phyloP scores from a whole-genome alignment of 1,140 invertebrate species.

The Lysiphlebus fabarum region DNA sequence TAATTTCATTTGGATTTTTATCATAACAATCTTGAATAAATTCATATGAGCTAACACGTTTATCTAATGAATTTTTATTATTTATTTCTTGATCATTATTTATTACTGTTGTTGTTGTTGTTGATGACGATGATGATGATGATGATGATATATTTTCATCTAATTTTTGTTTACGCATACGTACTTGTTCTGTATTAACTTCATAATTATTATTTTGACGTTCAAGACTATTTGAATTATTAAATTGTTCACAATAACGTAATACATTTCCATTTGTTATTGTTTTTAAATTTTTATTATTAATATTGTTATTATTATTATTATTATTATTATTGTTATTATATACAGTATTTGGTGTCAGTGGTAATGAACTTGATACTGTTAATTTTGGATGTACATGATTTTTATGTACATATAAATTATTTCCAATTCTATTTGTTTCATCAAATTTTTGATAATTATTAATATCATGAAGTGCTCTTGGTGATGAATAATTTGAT shows the following conservation, averaged over 20 bases:
- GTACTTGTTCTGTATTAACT: not conserved
- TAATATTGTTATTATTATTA: too few species aligned
- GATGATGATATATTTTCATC: not conserved
- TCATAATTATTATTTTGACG: slow-evolving; percentile 16
- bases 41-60: slow-evolving; percentile 33
- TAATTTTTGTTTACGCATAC: slow-evolving; percentile 32
- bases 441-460: slow-evolving; percentile 48
- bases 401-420: slow-evolving; percentile 27
- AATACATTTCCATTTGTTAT: slow-evolving; percentile 43
- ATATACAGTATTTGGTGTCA: slow-evolving; percentile 40
- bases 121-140: slow-evolving; percentile 9
- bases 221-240: slow-evolving; percentile 10
- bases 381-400: slow-evolving; percentile 42
- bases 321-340: slow-evolving; percentile 36
- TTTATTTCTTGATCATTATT: slow-evolving; percentile 31
- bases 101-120: not conserved
- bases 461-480: slow-evolving; percentile 43
- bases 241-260: slow-evolving; percentile 41
- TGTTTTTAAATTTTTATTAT: slow-evolving; percentile 17
- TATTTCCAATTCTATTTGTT: slow-evolving; percentile 12
- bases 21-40: slow-evolving; percentile 40
- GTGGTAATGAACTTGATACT: slow-evolving; percentile 40
- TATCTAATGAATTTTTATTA: slow-evolving; percentile 17
- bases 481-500: slow-evolving; percentile 45
- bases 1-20: slow-evolving; percentile 31